phyloP scores from a whole-genome alignment of 2,113 vertebrate genomes.

The Ceyx cyanopectus region DNA sequence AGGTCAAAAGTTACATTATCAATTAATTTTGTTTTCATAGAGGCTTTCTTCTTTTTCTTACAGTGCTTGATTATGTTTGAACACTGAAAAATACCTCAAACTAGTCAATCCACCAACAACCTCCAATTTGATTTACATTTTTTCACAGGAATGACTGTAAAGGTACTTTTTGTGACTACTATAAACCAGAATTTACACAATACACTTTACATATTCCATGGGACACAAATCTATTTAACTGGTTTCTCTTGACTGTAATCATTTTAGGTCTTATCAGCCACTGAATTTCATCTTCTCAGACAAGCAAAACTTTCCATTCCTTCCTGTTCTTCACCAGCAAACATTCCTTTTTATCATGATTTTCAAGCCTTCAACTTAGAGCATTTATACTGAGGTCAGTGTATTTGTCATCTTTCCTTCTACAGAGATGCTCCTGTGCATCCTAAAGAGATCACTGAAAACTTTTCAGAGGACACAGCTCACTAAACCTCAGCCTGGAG shows the following conservation, averaged over 20 bases:
- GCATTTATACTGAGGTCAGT: constrained; percentile 25
- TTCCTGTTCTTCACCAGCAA: constrained; percentile 6
- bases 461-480: neutral
- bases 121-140: neutral
- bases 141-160: neutral
- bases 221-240: constrained; percentile 43
- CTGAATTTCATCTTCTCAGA: constrained; percentile 27
- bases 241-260: constrained; percentile 42
- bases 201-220: neutral
- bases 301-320: constrained; percentile 23
- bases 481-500: neutral
- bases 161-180: neutral
- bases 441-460: neutral
- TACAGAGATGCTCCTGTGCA: neutral
- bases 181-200: constrained; percentile 28
- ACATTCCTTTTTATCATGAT: neutral
- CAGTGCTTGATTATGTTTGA: neutral
- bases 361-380: constrained; percentile 29
- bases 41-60: neutral
- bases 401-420: constrained; percentile 46
- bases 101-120: neutral
- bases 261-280: constrained; percentile 3
- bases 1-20: neutral
- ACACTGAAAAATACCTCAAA: constrained; percentile 16
- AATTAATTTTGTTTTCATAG: neutral